Evolutionary conservation across 2,888 invertebrate species (phyloP).

Genomic region (Eupeodes luniger): DNA sequence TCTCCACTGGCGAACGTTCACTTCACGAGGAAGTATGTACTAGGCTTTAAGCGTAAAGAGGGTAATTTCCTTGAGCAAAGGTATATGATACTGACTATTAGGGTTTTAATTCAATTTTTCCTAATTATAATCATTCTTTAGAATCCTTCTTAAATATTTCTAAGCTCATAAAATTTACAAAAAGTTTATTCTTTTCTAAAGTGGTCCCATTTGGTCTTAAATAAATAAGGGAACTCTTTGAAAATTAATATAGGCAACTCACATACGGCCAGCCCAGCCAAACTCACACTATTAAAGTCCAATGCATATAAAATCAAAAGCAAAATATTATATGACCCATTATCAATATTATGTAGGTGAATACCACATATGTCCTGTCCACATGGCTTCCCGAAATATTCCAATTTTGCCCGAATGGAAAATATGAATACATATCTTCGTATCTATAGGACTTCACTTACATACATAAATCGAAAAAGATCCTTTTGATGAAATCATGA

Average conservation of each 20-base stretch:
- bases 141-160: no score
- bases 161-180: no score
- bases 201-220: neutral
- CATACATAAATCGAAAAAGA: constrained; percentile 38
- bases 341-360: neutral
- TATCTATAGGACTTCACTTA: no score
- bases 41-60: no score
- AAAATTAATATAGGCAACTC: neutral
- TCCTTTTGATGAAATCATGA: constrained; percentile 68
- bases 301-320: constrained; percentile 1
- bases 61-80: no score
- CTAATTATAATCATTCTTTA: no score
- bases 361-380: constrained; percentile 23
- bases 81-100: no score
- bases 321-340: neutral
- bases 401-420: neutral
- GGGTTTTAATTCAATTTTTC: no score
- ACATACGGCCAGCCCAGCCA: neutral
- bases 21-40: no score
- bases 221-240: neutral
- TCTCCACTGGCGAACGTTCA: no score
- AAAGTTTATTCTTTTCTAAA: neutral
- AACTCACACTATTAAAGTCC: neutral
- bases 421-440: neutral
- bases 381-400: constrained; percentile 39